A percentile compares a stretch with the other conserved stretches of the same genome.
These are phyloP conservation scores for Falcunculus frontatus DNA, from an alignment of 2,113 vertebrate species.

Conservation along the genomic window DNA sequence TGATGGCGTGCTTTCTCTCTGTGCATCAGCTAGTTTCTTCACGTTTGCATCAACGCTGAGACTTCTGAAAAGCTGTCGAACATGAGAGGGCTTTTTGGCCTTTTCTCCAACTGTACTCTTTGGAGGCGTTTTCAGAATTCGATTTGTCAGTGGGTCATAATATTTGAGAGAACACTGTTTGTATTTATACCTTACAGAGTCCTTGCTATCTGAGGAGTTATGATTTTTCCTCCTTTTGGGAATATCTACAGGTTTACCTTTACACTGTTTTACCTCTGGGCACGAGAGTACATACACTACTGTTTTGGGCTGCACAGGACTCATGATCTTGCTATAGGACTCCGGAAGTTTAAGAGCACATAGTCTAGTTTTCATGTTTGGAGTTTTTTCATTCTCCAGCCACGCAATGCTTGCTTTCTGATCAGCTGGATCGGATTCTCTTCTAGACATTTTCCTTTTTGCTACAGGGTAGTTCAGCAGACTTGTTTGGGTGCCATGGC, in stretches of 20 bases:
- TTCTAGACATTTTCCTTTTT: slow-evolving; percentile 62
- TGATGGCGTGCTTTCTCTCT: slow-evolving; percentile 20
- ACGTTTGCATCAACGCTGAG: slow-evolving; percentile 77
- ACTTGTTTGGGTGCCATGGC: slow-evolving; percentile 83
- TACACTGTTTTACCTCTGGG: slow-evolving; percentile 68
- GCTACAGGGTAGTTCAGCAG: slow-evolving; percentile 69
- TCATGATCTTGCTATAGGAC: slow-evolving; percentile 76
- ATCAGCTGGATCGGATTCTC: slow-evolving; percentile 12
- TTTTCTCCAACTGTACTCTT: slow-evolving; percentile 51
- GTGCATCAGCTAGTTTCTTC: slow-evolving; percentile 39
- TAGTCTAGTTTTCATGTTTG: slow-evolving; percentile 70
- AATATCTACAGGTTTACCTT: slow-evolving; percentile 30
- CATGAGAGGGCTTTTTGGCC: slow-evolving; percentile 41
- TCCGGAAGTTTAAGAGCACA: slow-evolving; percentile 75
- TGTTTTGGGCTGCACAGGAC: slow-evolving; percentile 80
- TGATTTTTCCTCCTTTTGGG: slow-evolving; percentile 63
- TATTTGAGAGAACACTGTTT: slow-evolving; percentile 78
- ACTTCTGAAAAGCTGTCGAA: slow-evolving; percentile 79
- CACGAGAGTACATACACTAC: slow-evolving; percentile 83
- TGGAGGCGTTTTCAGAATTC: slow-evolving; percentile 75
- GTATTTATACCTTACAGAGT: slow-evolving; percentile 77
- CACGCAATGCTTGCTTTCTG: not conserved
- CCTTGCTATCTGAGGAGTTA: slow-evolving; percentile 63
- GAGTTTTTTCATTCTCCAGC: slow-evolving; percentile 70
- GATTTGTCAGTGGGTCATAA: slow-evolving; percentile 78